Percentiles rank a stretch among this genome's conserved stretches.
Conservation (phyloP, 1,140 invertebrate genomes). For the Physella acuta region DNA sequence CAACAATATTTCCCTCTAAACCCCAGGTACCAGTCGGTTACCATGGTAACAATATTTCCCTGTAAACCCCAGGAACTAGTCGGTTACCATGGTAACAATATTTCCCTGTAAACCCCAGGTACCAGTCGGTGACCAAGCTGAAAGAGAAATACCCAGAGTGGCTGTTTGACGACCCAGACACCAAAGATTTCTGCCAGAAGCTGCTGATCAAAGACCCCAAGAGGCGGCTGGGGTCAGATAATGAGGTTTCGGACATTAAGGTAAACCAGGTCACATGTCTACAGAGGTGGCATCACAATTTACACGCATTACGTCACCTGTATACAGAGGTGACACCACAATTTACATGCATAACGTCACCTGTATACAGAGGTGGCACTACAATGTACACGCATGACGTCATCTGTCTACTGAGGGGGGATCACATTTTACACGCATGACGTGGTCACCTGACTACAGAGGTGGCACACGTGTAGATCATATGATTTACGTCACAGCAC, state of each 20-base stretch:
- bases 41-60: too few species aligned
- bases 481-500: too few species aligned
- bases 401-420: not conserved
- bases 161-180: constrained; percentile 8
- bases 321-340: not conserved
- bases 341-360: not conserved
- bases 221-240: not conserved
- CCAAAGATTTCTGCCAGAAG: constrained; percentile 9
- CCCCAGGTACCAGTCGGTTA: too few species aligned
- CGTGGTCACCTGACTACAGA: too few species aligned
- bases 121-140: constrained; percentile 12
- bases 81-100: too few species aligned
- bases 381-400: not conserved
- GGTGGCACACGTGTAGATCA: too few species aligned
- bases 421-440: too few species aligned
- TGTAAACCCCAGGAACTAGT: too few species aligned
- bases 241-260: constrained; percentile 7
- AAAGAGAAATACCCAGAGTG: constrained; percentile 20
- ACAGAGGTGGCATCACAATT: too few species aligned
- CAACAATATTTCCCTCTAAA: too few species aligned
- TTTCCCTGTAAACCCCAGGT: too few species aligned
- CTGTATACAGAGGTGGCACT: not conserved
- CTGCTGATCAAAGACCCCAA: constrained; percentile 13
- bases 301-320: not conserved
- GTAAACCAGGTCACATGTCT: not conserved